Evolutionary conservation across 2,113 vertebrate genomes (phyloP).

Genomic region (Podarcis raffonei): DNA sequence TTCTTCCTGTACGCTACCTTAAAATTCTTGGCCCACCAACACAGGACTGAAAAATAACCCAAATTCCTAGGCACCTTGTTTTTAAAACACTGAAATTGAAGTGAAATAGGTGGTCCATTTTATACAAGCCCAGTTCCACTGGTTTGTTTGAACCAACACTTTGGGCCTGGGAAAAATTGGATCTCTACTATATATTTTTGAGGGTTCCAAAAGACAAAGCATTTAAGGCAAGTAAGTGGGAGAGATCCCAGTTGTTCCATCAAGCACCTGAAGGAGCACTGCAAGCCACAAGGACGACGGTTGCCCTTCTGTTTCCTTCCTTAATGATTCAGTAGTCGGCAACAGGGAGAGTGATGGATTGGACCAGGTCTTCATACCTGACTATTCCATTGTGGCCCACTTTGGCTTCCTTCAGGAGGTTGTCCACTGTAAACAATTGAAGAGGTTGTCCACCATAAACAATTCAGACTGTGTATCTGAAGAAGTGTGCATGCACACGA

Average conservation of each 20-base stretch:
- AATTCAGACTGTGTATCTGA: too few species aligned
- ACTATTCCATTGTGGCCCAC: slow-evolving; percentile 79
- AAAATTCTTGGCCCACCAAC: too few species aligned
- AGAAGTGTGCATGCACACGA: too few species aligned
- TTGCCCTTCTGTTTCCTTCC: accelerated
- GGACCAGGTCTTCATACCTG: slow-evolving; percentile 87
- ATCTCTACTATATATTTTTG: neutral
- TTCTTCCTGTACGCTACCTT: neutral
- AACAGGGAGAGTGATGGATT: slow-evolving; percentile 78
- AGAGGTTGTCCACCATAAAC: too few species aligned
- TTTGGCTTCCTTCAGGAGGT: slow-evolving; percentile 86
- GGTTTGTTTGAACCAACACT: neutral
- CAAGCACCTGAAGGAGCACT: accelerated
- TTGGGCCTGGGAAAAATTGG: too few species aligned
- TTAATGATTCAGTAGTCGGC: slow-evolving; percentile 77
- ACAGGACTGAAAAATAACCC: neutral
- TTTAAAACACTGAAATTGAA: neutral
- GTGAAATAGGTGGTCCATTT: neutral
- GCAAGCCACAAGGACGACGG: accelerated
- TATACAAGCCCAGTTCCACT: neutral
- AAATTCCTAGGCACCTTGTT: neutral
- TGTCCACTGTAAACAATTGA: slow-evolving; percentile 82
- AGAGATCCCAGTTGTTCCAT: accelerated
- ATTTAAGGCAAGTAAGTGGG: slow-evolving; percentile 14
- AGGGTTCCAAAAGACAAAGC: neutral